Base-by-base conservation (phyloP, 2,888 invertebrate genomes). In the Dorcus parallelipipedus region DNA sequence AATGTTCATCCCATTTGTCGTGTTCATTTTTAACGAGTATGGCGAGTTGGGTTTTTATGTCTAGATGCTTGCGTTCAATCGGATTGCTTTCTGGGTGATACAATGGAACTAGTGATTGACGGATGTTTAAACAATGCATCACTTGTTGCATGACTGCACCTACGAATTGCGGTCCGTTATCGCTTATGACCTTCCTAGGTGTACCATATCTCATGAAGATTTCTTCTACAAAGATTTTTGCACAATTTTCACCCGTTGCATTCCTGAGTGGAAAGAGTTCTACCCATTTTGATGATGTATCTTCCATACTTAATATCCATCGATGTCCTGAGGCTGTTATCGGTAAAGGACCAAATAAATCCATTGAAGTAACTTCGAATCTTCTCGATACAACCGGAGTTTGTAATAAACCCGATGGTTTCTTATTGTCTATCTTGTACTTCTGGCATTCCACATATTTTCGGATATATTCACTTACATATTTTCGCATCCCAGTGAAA, bases 401-500 rank as follows among this genome's bases (percentile, higher is more conserved):
- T 52, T 68, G 67, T 2, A 70, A 20, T 9, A 74, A 45, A 9
- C 70, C 71, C 0, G 67, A 64, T 1, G 72, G 71, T 54, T 70
- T 68, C 17, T 59, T 48, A 47, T 67, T 69, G 1, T 47, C 42
- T 7, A 56, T 17, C 53, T 71, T 72, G 49, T 67, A 73, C 5
- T 64, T 10, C 43, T 71, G 71, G 43, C 70, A 74, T 6, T 65
- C 61, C 0, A 52, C 6, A 42, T 71, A 74, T 7, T 54, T 48
- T 2, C 23, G 38, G 1, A 73, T 56, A 50, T 72, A 58, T 0
- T 67, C 50, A 1, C 56, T 43, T 1, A 73, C 54, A 9, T 63
- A 45, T 26, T 49, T 54, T 3, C 62, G 9, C 64, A 71, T 64
- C 2, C 64, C 64, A 5, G 66, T 50, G 65, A 66, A 72, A 47